Conservation (phyloP, 2,888 invertebrate genomes). For the Bhutanitis thaidina region DNA sequence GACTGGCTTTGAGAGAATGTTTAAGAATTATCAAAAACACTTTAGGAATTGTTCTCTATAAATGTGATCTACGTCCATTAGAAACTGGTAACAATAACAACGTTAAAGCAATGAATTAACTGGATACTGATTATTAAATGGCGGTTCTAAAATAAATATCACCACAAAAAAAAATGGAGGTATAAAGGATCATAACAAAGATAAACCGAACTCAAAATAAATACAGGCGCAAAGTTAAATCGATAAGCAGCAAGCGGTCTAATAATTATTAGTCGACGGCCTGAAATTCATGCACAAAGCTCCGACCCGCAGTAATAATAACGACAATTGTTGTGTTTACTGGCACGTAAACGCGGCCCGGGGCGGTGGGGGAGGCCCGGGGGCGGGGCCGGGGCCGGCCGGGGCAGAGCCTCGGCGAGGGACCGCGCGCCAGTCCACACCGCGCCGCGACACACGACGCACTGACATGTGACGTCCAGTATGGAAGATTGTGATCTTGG, state of each 20-base stretch:
- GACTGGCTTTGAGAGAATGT: not conserved
- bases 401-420: constrained; percentile 53
- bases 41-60: too few relatives aligned
- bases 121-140: too few relatives aligned
- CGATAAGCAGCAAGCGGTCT: constrained; percentile 66
- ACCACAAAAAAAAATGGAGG: too few relatives aligned
- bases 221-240: constrained; percentile 68
- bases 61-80: too few relatives aligned
- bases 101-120: too few relatives aligned
- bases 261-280: constrained; percentile 78
- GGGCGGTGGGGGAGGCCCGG: constrained; percentile 40
- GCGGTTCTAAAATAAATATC: too few relatives aligned
- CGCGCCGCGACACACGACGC: constrained; percentile 66
- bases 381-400: constrained; percentile 45
- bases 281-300: constrained; percentile 80
- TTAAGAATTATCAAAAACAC: too few relatives aligned
- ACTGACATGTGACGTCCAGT: constrained; percentile 70
- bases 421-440: constrained; percentile 55
- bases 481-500: constrained; percentile 75
- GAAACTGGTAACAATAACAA: too few relatives aligned
- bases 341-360: constrained; percentile 72
- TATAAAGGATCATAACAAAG: too few relatives aligned
- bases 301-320: constrained; percentile 78
- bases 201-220: constrained; percentile 39
- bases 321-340: constrained; percentile 80